These are phyloP conservation scores for Hirudo medicinalis DNA, from an alignment of 1,140 invertebrate species.

Conservation along the genomic window DNA sequence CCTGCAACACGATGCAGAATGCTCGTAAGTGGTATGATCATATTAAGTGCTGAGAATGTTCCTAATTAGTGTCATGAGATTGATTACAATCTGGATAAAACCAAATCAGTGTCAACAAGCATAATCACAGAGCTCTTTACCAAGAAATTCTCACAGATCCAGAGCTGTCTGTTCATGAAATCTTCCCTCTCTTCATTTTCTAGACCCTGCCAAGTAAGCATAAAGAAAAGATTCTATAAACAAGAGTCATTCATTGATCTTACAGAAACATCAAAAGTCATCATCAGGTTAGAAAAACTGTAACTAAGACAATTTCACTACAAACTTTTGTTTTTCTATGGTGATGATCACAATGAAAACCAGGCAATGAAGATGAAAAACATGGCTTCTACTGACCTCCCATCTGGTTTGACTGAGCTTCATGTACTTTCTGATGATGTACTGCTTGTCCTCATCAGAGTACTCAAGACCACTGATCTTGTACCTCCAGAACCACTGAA, in stretches of 20 bases:
- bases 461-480: slow-evolving; percentile 60
- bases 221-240: slow-evolving; percentile 19
- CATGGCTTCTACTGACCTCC: slow-evolving; percentile 39
- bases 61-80: no score
- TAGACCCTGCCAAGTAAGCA: slow-evolving; percentile 44
- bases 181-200: slow-evolving; percentile 61
- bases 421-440: slow-evolving; percentile 65
- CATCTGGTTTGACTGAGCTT: slow-evolving; percentile 50
- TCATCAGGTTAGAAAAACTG: no score
- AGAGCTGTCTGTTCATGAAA: slow-evolving; percentile 60
- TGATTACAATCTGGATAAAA: not conserved
- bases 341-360: not conserved
- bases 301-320: not conserved
- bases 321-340: not conserved
- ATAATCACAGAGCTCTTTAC: slow-evolving; percentile 31
- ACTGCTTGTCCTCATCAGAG: slow-evolving; percentile 64
- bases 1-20: slow-evolving; percentile 29
- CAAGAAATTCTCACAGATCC: slow-evolving; percentile 64
- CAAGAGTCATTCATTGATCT: not conserved
- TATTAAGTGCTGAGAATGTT: no score
- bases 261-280: no score
- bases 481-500: slow-evolving; percentile 66
- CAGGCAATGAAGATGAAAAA: not conserved
- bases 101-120: not conserved
- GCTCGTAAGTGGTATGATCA: no score